Base-by-base conservation (phyloP, 1,140 invertebrate species). In the Triops longicaudatus region DNA sequence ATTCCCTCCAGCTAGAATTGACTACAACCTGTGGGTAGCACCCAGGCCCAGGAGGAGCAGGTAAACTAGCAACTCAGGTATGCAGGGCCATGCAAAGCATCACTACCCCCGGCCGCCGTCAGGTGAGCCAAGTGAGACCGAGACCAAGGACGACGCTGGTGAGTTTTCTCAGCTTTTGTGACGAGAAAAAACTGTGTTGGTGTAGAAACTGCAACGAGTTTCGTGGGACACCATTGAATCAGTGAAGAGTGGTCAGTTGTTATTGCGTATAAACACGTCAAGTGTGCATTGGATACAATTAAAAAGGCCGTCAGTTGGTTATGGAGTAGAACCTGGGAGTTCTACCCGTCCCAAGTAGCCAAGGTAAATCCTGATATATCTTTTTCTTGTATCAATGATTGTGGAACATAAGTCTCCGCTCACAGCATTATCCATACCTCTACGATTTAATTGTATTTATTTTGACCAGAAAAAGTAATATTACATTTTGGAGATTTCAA, bases 51-150 rank as follows among this genome's bases (percentile, higher is more conserved):
- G 22, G 50, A 63, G 50, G 50, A 63, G 50, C 50, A 63, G 50
- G 50, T 63, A 63, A 63, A 63, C 50, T 63, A 63, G 50, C 50
- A 63, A 22, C 14, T 63, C 50, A 63, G 50, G 50, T 63, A 63
- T 63, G 50, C 50, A 63, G 17, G 22, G 50, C 50, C 50, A 14
- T 63, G 50, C 50, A 63, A 63, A 63, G 50, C n/a, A 63, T 63
- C 50, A 63, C 50, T 63, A 63, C 50, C 50, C 50, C 50, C 22
- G 50, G 50, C 50, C 50, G 50, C 50, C 50, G 50, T 63, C 50
- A 63, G n/a, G 50, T 63, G 50, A 63, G 50, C 50, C 50, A 63
- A 63, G 50, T 63, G 50, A 63, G 50, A 63, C 50, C 50, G 50
- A 63, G 50, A 63, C 50, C 50, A 63, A 63, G 50, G 50, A 63